Conservation (phyloP, 2,888 invertebrate species). For the Caenorhabditis sp. region DNA sequence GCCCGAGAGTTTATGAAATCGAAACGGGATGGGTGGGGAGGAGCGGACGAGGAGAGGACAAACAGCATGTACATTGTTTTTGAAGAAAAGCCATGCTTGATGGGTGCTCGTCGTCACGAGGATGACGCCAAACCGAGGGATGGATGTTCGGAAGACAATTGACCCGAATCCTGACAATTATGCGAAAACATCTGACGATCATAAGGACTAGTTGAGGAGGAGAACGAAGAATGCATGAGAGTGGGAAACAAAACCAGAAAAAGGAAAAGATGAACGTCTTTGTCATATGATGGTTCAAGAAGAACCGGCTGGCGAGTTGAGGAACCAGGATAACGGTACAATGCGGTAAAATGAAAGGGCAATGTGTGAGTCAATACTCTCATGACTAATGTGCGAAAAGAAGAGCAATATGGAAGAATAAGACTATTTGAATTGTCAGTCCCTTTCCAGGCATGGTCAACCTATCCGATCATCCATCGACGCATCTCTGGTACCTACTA, state of each 20-base stretch:
- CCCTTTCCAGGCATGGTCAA: conserved; percentile 22
- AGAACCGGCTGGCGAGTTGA: conserved; percentile 1
- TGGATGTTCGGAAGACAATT: conserved; percentile 47
- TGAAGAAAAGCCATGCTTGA: conserved; percentile 3
- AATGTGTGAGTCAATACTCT: not conserved
- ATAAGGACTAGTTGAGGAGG: conserved; percentile 15
- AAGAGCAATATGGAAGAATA: not conserved
- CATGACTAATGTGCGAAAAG: not conserved
- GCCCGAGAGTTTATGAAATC: conserved; percentile 46
- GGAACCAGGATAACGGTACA: conserved; percentile 16
- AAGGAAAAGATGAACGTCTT: not conserved
- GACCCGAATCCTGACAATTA: conserved; percentile 42
- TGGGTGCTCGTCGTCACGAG: conserved; percentile 46
- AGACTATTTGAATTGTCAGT: not conserved
- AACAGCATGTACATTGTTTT: conserved; percentile 28
- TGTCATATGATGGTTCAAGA: not conserved
- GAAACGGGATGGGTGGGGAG: conserved; percentile 14
- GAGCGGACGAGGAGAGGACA: not conserved
- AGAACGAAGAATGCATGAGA: conserved; percentile 8
- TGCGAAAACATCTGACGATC: conserved; percentile 35
- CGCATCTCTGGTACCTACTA: conserved; percentile 13
- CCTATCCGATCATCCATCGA: conserved; percentile 1
- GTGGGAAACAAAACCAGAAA: not conserved
- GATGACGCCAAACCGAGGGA: conserved; percentile 31
- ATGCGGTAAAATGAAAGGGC: conserved; percentile 25